phyloP scores from a whole-genome alignment of 1,140 invertebrate genomes.

The Eupeodes corollae region DNA sequence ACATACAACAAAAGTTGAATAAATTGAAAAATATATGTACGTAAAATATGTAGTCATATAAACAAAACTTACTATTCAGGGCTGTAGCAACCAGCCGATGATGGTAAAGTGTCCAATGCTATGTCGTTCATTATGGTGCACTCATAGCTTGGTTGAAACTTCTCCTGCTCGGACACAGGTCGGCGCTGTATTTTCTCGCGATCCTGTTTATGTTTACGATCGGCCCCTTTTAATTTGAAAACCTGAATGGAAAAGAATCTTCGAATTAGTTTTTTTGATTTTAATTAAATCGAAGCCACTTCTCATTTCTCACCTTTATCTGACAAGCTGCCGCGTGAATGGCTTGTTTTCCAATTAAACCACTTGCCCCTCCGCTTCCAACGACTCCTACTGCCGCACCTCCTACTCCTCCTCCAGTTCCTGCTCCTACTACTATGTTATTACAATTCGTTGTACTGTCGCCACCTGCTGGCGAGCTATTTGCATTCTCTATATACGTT shows the following conservation, averaged over 20 bases:
- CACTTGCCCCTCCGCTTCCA: constrained; percentile 7
- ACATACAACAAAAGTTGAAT: too few species aligned
- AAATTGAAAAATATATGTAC: too few species aligned
- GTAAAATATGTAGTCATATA: too few species aligned
- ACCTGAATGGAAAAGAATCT: constrained; percentile 35
- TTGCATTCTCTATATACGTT: constrained; percentile 52
- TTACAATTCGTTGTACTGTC: constrained; percentile 9
- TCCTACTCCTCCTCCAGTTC: constrained; percentile 1
- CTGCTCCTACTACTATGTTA: not conserved
- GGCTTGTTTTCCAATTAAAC: constrained; percentile 37
- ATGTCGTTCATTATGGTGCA: constrained; percentile 83
- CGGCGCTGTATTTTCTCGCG: constrained; percentile 86
- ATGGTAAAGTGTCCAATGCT: constrained; percentile 42
- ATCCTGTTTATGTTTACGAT: constrained; percentile 96
- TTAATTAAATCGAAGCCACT: not conserved
- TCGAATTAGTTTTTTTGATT: not conserved
- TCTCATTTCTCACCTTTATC: constrained; percentile 61
- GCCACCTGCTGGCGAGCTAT: constrained; percentile 8
- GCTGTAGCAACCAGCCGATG: constrained; percentile 28
- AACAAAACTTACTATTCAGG: constrained; percentile 31
- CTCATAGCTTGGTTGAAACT: constrained; percentile 90
- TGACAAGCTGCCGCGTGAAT: constrained; percentile 90
- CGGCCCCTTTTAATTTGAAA: constrained; percentile 88
- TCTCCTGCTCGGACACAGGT: constrained; percentile 76
- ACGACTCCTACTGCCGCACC: constrained; percentile 27